Base-by-base conservation (phyloP, 2,113 vertebrate genomes). In the Tragelaphus strepsiceros region DNA sequence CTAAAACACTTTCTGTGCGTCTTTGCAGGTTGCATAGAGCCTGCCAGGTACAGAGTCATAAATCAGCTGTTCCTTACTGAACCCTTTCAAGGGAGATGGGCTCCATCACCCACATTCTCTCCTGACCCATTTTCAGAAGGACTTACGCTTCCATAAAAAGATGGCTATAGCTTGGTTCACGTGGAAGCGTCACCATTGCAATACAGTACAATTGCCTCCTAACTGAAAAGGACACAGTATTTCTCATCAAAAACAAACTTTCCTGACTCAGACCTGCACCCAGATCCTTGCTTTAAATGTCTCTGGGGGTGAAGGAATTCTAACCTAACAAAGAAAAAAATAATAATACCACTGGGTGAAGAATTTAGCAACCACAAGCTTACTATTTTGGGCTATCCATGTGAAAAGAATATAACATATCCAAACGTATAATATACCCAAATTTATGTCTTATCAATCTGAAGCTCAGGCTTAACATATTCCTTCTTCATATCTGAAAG, bases 121-220 rank as follows among this genome's bases (percentile, higher is more conserved):
- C 46, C 0, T 22, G 16, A 7, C 49, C 4, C 28, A 1, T 11
- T 80, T 28, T 15, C 0, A 5, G 51, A 14, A 32, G 3, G 26
- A 11, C 28, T 10, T 35, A 32, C 2, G 12, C 5, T 1, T 35
- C 92, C 56, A 7, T 3, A 46, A 62, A 43, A 39, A 78, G 1
- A 1, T 1, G 13, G 13, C 17, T 2, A 14, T 6, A 21, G 16
- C 19, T n/a, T 6, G 28, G 24, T 9, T 64, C 53, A 6, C 7
- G 0, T 0, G 19, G 80, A 35, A 2, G 43, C 5, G 8, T 35
- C 46, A 7, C 10, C 3, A 39, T 17, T 3, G 24, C 26, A 21
- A 7, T 1, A 2, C 12, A 9, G 15, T 4, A 10, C 3, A 16
- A 14, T 1, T 16, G 30, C 51, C 59, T 8, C 7, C 24, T 19